Evolutionary conservation across 2,113 vertebrate species (phyloP).

Genomic region (Tetrao urogallus): DNA sequence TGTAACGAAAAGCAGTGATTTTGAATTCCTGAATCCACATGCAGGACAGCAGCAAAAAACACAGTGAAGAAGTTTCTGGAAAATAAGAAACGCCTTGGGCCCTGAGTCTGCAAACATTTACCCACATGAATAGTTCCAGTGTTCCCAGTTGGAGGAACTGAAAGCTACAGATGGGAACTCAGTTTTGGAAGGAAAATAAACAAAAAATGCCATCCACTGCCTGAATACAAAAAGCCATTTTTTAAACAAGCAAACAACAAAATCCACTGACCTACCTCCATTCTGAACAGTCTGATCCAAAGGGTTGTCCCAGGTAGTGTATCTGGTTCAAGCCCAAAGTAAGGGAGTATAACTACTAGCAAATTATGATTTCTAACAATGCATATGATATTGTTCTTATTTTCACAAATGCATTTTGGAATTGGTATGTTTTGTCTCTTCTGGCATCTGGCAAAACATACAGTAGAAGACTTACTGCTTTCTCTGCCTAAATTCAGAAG

Average conservation of each 20-base stretch:
- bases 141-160: background rate
- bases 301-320: background rate
- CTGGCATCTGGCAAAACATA: background rate
- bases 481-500: background rate
- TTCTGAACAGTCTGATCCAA: background rate
- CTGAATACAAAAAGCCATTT: background rate
- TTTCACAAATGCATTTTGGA: background rate
- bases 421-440: rapidly evolving
- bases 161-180: background rate
- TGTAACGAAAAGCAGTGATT: background rate
- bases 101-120: background rate
- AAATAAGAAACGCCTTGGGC: background rate
- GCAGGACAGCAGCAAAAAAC: background rate
- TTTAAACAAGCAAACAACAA: background rate
- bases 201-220: background rate
- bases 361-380: background rate
- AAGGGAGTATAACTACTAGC: background rate
- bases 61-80: background rate
- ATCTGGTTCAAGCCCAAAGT: background rate
- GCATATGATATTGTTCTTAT: background rate
- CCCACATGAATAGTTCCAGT: background rate
- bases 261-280: background rate
- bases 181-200: background rate
- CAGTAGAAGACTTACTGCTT: background rate
- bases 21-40: background rate